Evolutionary conservation across 2,113 vertebrate species (phyloP), one percentile per base, ranked within the genome.

Genomic region (Leptobrachium ailaonicum): DNA sequence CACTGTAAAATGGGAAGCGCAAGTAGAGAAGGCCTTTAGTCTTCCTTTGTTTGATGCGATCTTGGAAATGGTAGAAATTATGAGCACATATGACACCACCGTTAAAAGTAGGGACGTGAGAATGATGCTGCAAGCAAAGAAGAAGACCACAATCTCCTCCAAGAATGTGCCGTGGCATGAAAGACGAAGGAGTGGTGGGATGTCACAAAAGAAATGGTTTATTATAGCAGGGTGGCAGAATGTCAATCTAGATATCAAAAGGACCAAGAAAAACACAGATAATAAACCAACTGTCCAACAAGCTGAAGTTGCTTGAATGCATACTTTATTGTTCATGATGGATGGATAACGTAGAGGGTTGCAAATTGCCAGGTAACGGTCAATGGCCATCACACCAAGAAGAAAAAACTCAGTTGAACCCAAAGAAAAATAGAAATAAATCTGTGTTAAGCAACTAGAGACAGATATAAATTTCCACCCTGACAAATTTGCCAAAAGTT

Each of bases 1-100:
- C 8, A 81, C 83, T 0, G 83, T 82, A 77, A 92, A 73, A 70
- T 92, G 91, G 58, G 90, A 91, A 41, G 76, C 42, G 0, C 88
- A 90, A 2, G 79, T 81, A 20, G 79, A 81, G 43, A 81, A 81
- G 8, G 79, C 79, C 67, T 81, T 81, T 75, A 69, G 14, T 14
- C 72, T 67, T 9, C 79, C 72, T 60, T 81, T 81, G 32, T 7
- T 81, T 20, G 79, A 81, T 42, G 79, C 64, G 4, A 81, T 81
- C 60, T 75, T 81, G 20, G 4, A 41, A 40, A 81, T 75, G 50
- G 79, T 69, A 12, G 72, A 81, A 69, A 81, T 58, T 6, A 81
- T 81, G 53, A 75, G 44, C 54, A 58, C 72, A 62, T 81, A 81
- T 13, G 79, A 81, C 41, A 69, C 64, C 47, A 81, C 56, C 41